Percentiles rank a stretch among this genome's conserved stretches.
phyloP scores from a whole-genome alignment of 2,888 invertebrate species.

The Didymodactylos carnosus region DNA sequence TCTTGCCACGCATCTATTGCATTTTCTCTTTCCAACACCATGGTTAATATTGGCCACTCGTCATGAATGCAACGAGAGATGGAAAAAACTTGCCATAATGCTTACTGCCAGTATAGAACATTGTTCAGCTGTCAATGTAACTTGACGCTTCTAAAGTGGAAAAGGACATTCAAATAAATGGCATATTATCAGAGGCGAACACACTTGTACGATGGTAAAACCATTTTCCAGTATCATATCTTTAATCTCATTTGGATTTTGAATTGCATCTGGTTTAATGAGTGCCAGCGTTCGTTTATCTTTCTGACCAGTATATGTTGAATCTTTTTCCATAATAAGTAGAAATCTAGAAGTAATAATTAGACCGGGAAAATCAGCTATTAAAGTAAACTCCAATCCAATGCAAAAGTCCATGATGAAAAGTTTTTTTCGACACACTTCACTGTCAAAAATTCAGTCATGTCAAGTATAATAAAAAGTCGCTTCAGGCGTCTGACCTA shows the following conservation, averaged over 20 bases:
- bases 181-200: too few species aligned
- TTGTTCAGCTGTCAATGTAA: conserved; percentile 60
- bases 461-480: too few species aligned
- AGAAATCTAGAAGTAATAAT: too few species aligned
- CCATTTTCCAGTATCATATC: conserved; percentile 49
- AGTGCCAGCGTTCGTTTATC: conserved; percentile 49
- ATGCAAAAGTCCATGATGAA: too few species aligned
- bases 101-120: conserved; percentile 58
- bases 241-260: conserved; percentile 51
- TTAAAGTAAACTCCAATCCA: too few species aligned
- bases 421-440: too few species aligned
- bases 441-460: too few species aligned
- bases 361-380: too few species aligned
- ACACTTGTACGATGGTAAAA: conserved; percentile 52
- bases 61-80: conserved; percentile 56
- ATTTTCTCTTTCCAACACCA: conserved; percentile 9
- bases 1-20: conserved; percentile 6
- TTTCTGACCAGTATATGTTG: too few species aligned
- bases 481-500: too few species aligned
- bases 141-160: conserved; percentile 37
- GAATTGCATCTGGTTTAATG: conserved; percentile 60
- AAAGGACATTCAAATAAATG: too few species aligned
- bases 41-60: conserved; percentile 34
- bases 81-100: conserved; percentile 57
- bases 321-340: too few species aligned